phyloP scores from a whole-genome alignment of 2,113 vertebrate species.

The Xiphophorus hellerii region DNA sequence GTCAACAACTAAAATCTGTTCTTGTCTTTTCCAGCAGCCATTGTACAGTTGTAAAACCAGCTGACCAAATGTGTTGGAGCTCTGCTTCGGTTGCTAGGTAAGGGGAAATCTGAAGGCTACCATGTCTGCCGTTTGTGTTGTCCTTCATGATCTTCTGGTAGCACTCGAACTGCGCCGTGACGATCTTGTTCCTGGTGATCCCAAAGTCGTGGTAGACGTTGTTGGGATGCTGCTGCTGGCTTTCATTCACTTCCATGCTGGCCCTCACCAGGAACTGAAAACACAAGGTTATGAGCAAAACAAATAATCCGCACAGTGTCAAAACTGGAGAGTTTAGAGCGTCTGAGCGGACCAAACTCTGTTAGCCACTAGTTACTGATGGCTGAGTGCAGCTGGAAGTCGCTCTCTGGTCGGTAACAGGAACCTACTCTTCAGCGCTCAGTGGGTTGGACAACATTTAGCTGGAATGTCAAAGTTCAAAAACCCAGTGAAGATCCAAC shows the following conservation, averaged over 20 bases:
- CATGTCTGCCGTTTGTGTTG: constrained; percentile 51
- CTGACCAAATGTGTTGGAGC: too few species aligned
- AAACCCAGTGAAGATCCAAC: too few species aligned
- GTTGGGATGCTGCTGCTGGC: constrained; percentile 60
- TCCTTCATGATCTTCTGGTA: constrained; percentile 96
- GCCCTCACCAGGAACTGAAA: constrained; percentile 79
- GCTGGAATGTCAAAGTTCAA: too few species aligned
- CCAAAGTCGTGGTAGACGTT: constrained; percentile 78
- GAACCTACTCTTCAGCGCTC: too few species aligned
- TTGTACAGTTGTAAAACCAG: background rate
- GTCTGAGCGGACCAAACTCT: too few species aligned
- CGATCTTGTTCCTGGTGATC: constrained; percentile 91
- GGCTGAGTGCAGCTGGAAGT: too few species aligned
- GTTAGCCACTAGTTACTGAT: too few species aligned
- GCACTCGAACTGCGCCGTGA: constrained; percentile 96
- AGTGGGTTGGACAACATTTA: too few species aligned
- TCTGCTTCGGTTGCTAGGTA: background rate
- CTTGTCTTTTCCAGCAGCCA: too few species aligned
- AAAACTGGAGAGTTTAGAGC: too few species aligned
- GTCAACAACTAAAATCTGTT: too few species aligned
- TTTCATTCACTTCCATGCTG: constrained; percentile 77
- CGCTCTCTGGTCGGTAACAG: too few species aligned
- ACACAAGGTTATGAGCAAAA: background rate
- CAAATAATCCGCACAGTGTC: background rate
- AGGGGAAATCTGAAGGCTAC: constrained; percentile 39